These are phyloP conservation scores for Podilymbus podiceps DNA, from an alignment of 2,113 vertebrate species.

Conservation along the genomic window DNA sequence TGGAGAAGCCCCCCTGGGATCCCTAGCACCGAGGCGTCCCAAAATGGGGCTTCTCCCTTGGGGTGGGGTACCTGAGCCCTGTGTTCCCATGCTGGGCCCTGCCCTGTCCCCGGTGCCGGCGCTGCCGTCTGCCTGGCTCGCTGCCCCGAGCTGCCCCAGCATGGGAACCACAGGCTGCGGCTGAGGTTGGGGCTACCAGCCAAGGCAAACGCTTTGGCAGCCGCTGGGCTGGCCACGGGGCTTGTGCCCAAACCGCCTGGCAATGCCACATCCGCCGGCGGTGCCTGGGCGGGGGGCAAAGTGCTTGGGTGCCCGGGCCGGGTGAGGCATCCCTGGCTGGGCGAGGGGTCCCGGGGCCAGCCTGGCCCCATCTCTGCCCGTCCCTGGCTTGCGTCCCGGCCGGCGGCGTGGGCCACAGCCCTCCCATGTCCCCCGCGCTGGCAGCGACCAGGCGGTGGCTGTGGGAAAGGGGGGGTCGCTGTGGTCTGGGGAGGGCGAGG, in stretches of 20 bases:
- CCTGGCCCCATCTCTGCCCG: background rate
- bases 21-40: background rate
- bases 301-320: fast-evolving
- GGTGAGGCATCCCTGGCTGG: background rate
- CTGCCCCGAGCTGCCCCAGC: background rate
- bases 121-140: background rate
- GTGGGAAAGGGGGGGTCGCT: no score
- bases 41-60: background rate
- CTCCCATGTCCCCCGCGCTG: background rate
- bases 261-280: background rate
- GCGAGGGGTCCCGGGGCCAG: background rate
- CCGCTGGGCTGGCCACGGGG: background rate
- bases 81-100: background rate
- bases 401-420: background rate
- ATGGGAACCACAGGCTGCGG: background rate
- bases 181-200: background rate
- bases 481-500: background rate
- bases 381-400: no score
- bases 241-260: background rate
- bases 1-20: no score
- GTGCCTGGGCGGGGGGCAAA: background rate
- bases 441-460: background rate
- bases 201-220: background rate
- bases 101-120: fast-evolving
- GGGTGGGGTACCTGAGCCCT: background rate